Evolutionary conservation across 1,140 invertebrate species (phyloP).

Genomic region (Drosophila micromelanica): DNA sequence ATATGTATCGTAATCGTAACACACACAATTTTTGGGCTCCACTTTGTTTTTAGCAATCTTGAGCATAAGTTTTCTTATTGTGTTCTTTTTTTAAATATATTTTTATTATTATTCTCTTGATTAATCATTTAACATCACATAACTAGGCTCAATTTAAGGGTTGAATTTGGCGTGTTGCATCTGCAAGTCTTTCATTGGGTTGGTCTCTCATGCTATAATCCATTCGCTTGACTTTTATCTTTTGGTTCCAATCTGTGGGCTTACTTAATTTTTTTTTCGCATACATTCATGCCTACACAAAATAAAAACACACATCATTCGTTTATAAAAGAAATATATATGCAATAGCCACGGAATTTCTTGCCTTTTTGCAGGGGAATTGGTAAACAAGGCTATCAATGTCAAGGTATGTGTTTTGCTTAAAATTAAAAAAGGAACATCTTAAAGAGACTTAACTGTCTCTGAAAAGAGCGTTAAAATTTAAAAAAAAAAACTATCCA

Average conservation of each 20-base stretch:
- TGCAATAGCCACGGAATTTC: constrained; percentile 84
- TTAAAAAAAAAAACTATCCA: constrained; percentile 40
- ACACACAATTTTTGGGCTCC: constrained; percentile 21
- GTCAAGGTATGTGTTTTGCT: constrained; percentile 94
- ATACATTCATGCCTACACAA: constrained; percentile 41
- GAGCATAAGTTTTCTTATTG: constrained; percentile 24
- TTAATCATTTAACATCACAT: constrained; percentile 33
- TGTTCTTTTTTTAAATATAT: not conserved
- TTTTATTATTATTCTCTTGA: constrained; percentile 28
- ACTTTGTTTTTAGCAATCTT: constrained; percentile 33
- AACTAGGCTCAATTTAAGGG: constrained; percentile 25
- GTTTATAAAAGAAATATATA: constrained; percentile 74
- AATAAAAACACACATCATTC: constrained; percentile 50
- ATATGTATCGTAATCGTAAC: constrained; percentile 62
- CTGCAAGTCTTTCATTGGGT: constrained; percentile 27
- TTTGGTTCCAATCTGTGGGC: constrained; percentile 44
- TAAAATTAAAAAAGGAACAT: constrained; percentile 67
- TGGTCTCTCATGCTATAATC: constrained; percentile 36
- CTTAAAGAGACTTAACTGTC: constrained; percentile 25
- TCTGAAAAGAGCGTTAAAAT: constrained; percentile 33
- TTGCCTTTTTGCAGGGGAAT: constrained; percentile 95
- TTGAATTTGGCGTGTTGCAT: constrained; percentile 14
- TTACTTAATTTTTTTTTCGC: constrained; percentile 31
- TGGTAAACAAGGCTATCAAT: constrained; percentile 99
- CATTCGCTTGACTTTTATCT: constrained; percentile 50